phyloP scores from a whole-genome alignment of 30 jellyfish, hydroid and myxozoan genomes.

The Aurelia coerulea region DNA sequence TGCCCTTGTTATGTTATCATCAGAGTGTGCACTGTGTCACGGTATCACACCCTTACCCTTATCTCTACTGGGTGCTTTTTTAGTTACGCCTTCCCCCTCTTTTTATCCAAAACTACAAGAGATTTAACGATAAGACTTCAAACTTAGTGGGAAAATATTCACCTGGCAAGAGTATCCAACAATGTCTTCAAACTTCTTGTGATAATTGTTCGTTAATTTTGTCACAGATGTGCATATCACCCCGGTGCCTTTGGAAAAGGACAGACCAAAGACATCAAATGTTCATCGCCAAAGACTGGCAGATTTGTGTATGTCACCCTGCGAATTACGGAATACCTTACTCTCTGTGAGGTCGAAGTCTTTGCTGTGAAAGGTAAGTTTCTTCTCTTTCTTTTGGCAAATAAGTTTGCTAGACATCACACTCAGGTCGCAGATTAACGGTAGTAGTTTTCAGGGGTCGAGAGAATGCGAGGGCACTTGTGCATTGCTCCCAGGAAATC shows the following conservation, averaged over 20 bases:
- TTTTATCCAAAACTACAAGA: no score
- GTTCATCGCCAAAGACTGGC: conserved; percentile 26
- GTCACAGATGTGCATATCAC: conserved; percentile 15
- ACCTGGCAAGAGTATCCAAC: no score
- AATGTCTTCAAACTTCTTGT: no score
- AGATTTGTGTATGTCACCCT: conserved; percentile 23
- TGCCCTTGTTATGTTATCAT: no score
- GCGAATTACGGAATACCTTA: conserved; percentile 16
- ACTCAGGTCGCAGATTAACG: no score
- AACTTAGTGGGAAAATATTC: no score
- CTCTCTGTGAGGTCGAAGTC: conserved; percentile 25
- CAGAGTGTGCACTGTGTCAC: no score
- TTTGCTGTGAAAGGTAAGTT: conserved; percentile 18
- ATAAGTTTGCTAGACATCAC: not conserved
- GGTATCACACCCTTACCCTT: no score
- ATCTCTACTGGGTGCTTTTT: no score
- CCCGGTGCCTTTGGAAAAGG: conserved; percentile 45
- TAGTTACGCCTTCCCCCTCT: no score
- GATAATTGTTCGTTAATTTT: not conserved
- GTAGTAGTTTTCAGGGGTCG: not conserved
- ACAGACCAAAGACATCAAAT: conserved; percentile 18
- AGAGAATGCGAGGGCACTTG: not conserved
- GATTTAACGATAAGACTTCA: no score
- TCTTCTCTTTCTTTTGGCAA: no score
- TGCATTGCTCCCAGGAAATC: not conserved